Percentiles rank a stretch among this genome's conserved stretches.
Evolutionary conservation across 1,140 invertebrate species (phyloP).

Genomic region (Habropoda laboriosa): DNA sequence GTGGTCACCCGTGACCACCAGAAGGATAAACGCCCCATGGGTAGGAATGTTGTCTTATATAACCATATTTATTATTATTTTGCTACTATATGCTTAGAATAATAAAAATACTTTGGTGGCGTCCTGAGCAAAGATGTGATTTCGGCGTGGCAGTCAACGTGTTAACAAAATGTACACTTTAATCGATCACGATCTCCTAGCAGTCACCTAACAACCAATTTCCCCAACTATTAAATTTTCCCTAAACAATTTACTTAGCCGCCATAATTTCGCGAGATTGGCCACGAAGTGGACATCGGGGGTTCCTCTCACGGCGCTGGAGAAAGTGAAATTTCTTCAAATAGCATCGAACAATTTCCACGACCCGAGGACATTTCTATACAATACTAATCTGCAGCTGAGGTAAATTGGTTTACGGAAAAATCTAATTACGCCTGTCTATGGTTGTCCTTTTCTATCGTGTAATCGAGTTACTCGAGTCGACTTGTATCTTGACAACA

Average conservation of each 20-base stretch:
- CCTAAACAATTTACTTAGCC: neutral
- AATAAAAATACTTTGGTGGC: too few relatives aligned
- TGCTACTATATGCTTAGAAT: too few relatives aligned
- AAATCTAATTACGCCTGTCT: slow-evolving; percentile 39
- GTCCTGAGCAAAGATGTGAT: too few relatives aligned
- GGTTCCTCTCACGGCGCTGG: neutral
- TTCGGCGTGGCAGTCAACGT: neutral
- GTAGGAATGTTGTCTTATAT: too few relatives aligned
- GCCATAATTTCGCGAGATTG: neutral
- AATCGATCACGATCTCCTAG: slow-evolving; percentile 5
- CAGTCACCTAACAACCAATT: neutral
- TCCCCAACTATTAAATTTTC: neutral
- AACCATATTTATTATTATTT: too few relatives aligned
- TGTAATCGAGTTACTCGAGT: slow-evolving; percentile 27
- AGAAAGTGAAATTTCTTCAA: neutral
- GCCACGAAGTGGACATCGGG: neutral
- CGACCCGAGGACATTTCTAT: neutral
- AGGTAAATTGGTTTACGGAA: slow-evolving; percentile 41
- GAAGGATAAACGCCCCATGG: too few relatives aligned
- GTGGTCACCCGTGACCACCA: too few relatives aligned
- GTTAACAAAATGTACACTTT: neutral
- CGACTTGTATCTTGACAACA: slow-evolving; percentile 32
- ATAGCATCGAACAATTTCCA: slow-evolving; percentile 5
- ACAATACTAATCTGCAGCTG: slow-evolving; percentile 22
- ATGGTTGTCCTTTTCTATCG: slow-evolving; percentile 34